These are phyloP conservation scores for Epinephelus malabaricus DNA, from an alignment of 2,797 vertebrate species.

Conservation along the genomic window DNA sequence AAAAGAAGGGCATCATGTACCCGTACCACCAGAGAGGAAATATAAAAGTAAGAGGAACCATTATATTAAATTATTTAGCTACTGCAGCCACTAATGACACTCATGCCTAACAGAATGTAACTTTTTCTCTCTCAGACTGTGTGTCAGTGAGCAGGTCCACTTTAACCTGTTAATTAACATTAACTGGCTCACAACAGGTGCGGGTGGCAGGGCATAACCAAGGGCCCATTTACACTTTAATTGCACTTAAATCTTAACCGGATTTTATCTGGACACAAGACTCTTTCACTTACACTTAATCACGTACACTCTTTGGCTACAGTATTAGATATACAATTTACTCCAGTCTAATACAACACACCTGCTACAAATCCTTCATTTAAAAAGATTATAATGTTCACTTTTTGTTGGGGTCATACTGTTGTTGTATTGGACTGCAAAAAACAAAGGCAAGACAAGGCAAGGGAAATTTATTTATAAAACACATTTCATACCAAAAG, in stretches of 20 bases:
- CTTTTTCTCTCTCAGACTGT: not conserved
- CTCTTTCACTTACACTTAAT: not conserved
- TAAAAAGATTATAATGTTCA: no score
- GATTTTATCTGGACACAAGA: not conserved
- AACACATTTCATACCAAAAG: no score
- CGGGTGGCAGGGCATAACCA: not conserved
- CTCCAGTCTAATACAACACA: no score
- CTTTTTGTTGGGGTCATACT: no score
- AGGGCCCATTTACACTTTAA: not conserved
- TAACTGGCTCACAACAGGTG: not conserved
- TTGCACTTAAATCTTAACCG: not conserved
- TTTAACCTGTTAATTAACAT: constrained; percentile 6
- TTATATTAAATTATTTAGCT: not conserved
- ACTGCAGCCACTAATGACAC: not conserved
- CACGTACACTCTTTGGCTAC: not conserved
- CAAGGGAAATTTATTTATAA: no score
- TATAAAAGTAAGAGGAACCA: not conserved
- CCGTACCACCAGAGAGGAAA: not conserved
- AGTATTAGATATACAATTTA: no score
- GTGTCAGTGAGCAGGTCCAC: no score
- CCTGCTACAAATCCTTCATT: no score
- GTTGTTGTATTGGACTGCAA: no score
- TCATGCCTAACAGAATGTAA: not conserved
- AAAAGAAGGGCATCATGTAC: not conserved
- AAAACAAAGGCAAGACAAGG: no score